phyloP scores from a whole-genome alignment of 2,888 invertebrate species.

The Coenonympha glycerion region DNA sequence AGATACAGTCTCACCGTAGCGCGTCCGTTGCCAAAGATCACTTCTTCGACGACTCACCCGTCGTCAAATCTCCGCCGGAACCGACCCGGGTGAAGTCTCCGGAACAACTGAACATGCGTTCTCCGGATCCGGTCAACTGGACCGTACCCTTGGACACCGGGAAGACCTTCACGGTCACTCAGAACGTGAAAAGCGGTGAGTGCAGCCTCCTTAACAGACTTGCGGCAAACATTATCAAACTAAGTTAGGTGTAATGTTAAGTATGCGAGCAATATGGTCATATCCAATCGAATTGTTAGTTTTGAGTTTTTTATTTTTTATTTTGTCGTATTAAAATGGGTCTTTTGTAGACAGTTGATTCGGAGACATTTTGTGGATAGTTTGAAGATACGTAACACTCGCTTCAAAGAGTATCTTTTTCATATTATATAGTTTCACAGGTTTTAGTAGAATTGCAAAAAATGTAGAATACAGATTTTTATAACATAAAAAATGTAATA shows the following conservation, averaged over 20 bases:
- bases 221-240: slow-evolving; percentile 49
- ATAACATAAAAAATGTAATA: not conserved
- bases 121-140: slow-evolving; percentile 96
- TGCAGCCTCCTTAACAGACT: slow-evolving; percentile 50
- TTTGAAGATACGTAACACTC: too few relatives aligned
- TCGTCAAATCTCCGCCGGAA: slow-evolving; percentile 94
- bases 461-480: not conserved
- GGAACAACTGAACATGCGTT: slow-evolving; percentile 93
- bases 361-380: slow-evolving; percentile 21
- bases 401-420: slow-evolving; percentile 60
- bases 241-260: slow-evolving; percentile 33
- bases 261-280: slow-evolving; percentile 13
- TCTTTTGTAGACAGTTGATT: slow-evolving; percentile 16
- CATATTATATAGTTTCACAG: slow-evolving; percentile 21
- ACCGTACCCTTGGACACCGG: slow-evolving; percentile 95
- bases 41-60: slow-evolving; percentile 74
- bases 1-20: slow-evolving; percentile 67
- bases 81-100: slow-evolving; percentile 95
- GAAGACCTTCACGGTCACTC: slow-evolving; percentile 94
- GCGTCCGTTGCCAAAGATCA: slow-evolving; percentile 72
- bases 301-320: slow-evolving; percentile 5
- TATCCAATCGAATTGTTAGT: slow-evolving; percentile 15
- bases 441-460: slow-evolving; percentile 15
- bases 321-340: slow-evolving; percentile 11
- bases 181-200: slow-evolving; percentile 85